These are phyloP conservation scores for Osmoderma eremita DNA, from an alignment of 2,888 invertebrate species.

Conservation along the genomic window DNA sequence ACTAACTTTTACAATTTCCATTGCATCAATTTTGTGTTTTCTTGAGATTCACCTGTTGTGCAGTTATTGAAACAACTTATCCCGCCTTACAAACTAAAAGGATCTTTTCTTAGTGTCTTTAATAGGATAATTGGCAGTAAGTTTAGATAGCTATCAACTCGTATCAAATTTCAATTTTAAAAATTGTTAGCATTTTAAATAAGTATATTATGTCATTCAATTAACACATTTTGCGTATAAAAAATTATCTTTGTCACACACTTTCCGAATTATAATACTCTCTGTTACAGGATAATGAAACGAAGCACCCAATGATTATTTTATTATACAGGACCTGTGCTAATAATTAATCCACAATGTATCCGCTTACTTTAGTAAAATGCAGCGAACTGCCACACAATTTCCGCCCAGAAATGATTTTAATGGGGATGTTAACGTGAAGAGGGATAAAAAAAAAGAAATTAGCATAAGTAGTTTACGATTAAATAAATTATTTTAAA, in stretches of 20 bases:
- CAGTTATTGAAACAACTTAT: too few relatives aligned
- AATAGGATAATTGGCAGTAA: too few relatives aligned
- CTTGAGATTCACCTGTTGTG: too few relatives aligned
- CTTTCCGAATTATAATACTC: neutral
- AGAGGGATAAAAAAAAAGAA: slow-evolving; percentile 13
- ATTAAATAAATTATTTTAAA: slow-evolving; percentile 31
- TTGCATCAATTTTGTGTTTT: too few relatives aligned
- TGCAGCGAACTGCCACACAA: slow-evolving; percentile 30
- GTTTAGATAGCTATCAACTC: too few relatives aligned
- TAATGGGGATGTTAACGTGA: neutral
- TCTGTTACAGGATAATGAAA: slow-evolving; percentile 21
- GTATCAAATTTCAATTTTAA: too few relatives aligned
- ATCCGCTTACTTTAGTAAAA: slow-evolving; percentile 16
- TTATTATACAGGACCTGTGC: slow-evolving; percentile 22
- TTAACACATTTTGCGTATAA: slow-evolving; percentile 1
- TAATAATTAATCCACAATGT: slow-evolving; percentile 20
- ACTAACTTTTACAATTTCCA: too few relatives aligned
- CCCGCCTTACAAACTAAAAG: too few relatives aligned
- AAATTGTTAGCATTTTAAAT: slow-evolving; percentile 5
- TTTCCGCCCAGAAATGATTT: slow-evolving; percentile 10
- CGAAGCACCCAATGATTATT: slow-evolving; percentile 33
- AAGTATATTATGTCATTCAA: slow-evolving; percentile 35
- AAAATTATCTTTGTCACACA: slow-evolving; percentile 3
- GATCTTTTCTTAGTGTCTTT: too few relatives aligned
- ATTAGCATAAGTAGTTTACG: slow-evolving; percentile 20